These are phyloP conservation scores for Pampus argenteus DNA, from an alignment of 2,797 vertebrate species.

Conservation along the genomic window DNA sequence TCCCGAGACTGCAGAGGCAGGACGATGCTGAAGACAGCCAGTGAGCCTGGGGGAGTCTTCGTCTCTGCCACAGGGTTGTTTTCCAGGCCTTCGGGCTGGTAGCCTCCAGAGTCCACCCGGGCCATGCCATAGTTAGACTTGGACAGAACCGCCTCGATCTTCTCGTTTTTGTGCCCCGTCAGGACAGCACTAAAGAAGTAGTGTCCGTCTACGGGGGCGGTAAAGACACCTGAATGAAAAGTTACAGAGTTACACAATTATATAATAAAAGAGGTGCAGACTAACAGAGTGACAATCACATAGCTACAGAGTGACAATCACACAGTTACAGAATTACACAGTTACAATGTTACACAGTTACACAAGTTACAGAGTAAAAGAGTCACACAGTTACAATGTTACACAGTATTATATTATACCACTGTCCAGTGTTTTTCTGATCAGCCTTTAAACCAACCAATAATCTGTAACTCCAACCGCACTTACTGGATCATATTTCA, in stretches of 20 bases:
- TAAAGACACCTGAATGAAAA: conserved; percentile 88
- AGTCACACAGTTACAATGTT: too few relatives aligned
- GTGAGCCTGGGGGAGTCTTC: conserved; percentile 86
- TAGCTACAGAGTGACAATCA: too few relatives aligned
- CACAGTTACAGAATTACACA: too few relatives aligned
- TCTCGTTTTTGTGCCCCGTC: conserved; percentile 90
- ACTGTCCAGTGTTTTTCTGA: too few relatives aligned
- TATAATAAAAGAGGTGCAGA: too few relatives aligned
- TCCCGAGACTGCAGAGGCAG: conserved; percentile 89
- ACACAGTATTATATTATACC: too few relatives aligned
- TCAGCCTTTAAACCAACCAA: too few relatives aligned
- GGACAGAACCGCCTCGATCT: conserved; percentile 94
- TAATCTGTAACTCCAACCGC: too few relatives aligned
- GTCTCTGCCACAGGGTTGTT: conserved; percentile 91
- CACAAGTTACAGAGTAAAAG: too few relatives aligned
- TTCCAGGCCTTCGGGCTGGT: conserved; percentile 94
- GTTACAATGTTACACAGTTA: too few relatives aligned
- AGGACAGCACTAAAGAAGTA: conserved; percentile 94
- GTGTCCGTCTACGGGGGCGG: conserved; percentile 88
- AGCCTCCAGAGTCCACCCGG: conserved; percentile 92
- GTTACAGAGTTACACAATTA: neutral
- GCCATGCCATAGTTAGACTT: conserved; percentile 93
- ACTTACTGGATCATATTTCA: too few relatives aligned
- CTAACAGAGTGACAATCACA: too few relatives aligned
- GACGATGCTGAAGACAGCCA: conserved; percentile 93